phyloP scores from a whole-genome alignment of 2,113 vertebrate species.

The Tretioscincus oriximinensis region DNA sequence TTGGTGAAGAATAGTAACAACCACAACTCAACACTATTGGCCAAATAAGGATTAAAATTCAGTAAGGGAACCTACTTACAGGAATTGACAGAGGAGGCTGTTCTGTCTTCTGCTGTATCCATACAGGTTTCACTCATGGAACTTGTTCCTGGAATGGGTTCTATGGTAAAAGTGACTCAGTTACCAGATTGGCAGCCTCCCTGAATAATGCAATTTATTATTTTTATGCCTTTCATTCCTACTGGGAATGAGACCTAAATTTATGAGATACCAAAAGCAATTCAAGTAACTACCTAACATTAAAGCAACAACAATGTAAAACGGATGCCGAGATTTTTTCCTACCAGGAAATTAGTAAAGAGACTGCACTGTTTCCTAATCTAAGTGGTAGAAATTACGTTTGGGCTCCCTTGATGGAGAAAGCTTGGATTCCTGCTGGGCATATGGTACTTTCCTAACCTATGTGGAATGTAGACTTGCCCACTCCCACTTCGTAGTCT shows the following conservation, averaged over 20 bases:
- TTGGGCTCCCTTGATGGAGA: too few relatives aligned
- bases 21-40: neutral
- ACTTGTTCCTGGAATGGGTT: neutral
- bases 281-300: neutral
- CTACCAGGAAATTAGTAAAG: too few relatives aligned
- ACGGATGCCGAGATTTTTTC: too few relatives aligned
- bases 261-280: neutral
- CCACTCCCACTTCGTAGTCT: too few relatives aligned
- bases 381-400: too few relatives aligned
- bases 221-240: neutral
- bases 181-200: neutral
- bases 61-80: neutral
- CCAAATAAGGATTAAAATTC: neutral
- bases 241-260: neutral
- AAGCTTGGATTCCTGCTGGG: too few relatives aligned
- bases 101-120: neutral
- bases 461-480: too few relatives aligned
- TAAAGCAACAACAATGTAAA: neutral
- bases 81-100: neutral
- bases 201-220: neutral
- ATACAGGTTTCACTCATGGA: neutral
- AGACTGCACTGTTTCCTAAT: too few relatives aligned
- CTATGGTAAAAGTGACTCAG: neutral
- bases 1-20: too few relatives aligned
- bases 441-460: too few relatives aligned